These are phyloP conservation scores for Drosophila jambulina DNA, from an alignment of 1,140 invertebrate species.

Conservation along the genomic window DNA sequence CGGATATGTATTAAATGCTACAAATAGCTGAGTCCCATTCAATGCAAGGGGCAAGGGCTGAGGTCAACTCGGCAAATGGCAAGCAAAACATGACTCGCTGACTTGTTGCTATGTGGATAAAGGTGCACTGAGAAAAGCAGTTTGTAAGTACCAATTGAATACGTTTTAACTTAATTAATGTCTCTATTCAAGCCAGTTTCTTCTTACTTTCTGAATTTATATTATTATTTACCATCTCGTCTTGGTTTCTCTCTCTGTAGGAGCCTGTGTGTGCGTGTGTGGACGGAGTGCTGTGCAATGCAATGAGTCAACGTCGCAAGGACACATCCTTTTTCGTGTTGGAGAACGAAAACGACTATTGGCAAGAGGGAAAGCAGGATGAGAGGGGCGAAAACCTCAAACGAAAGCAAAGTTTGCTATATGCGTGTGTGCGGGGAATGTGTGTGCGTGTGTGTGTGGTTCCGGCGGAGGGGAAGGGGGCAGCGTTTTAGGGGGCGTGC, in stretches of 20 bases:
- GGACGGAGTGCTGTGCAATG: constrained; percentile 19
- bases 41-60: constrained; percentile 23
- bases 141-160: no score
- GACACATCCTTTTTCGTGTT: constrained; percentile 72
- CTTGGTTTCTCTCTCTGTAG: constrained; percentile 1
- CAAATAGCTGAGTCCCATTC: constrained; percentile 68
- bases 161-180: no score
- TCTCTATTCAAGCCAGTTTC: no score
- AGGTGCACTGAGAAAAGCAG: background rate
- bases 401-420: constrained; percentile 46
- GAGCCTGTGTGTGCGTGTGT: background rate
- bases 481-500: constrained; percentile 8
- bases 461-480: no score
- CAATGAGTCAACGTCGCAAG: constrained; percentile 67
- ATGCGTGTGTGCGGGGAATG: background rate
- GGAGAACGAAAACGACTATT: constrained; percentile 7
- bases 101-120: constrained; percentile 50
- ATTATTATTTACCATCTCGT: background rate
- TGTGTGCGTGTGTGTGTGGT: constrained; percentile 6
- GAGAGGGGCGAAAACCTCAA: constrained; percentile 39
- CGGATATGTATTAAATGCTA: constrained; percentile 66
- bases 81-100: constrained; percentile 40
- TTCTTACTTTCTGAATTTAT: no score
- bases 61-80: constrained; percentile 43
- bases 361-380: constrained; percentile 1